Evolutionary conservation across 1,140 invertebrate species (phyloP).

Genomic region (Paralvinella palmiformis): DNA sequence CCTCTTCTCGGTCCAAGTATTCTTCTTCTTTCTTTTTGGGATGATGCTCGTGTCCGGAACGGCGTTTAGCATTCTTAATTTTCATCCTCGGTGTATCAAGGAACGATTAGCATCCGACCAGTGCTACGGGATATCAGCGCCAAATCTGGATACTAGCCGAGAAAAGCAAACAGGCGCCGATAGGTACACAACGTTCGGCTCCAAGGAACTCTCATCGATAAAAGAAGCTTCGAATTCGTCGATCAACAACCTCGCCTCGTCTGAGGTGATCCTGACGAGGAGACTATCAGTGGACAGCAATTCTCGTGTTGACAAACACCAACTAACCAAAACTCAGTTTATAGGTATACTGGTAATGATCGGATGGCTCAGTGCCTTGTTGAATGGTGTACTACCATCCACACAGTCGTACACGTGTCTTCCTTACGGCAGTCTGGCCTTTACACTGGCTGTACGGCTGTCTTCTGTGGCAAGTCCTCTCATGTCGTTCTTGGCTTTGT

Average conservation of each 20-base stretch:
- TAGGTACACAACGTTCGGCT: too few relatives aligned
- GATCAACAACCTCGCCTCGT: too few relatives aligned
- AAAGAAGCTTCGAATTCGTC: too few relatives aligned
- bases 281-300: too few relatives aligned
- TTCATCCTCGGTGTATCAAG: neutral
- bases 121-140: too few relatives aligned
- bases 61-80: neutral
- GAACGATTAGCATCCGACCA: too few relatives aligned
- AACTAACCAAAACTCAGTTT: too few relatives aligned
- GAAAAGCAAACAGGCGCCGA: too few relatives aligned
- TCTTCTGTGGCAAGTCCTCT: constrained; percentile 77
- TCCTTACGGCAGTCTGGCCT: constrained; percentile 70
- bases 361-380: constrained; percentile 35
- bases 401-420: constrained; percentile 82
- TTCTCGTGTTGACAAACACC: too few relatives aligned
- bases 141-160: too few relatives aligned
- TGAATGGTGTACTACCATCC: constrained; percentile 70
- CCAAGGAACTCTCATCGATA: too few relatives aligned
- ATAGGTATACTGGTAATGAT: constrained; percentile 30
- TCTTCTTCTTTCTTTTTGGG: neutral
- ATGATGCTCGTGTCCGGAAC: neutral
- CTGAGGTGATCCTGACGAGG: too few relatives aligned
- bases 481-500: constrained; percentile 73
- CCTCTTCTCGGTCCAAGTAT: neutral
- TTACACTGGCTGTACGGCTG: constrained; percentile 75